Conservation (phyloP, 2,113 vertebrate genomes). For the Hipposideros armiger region DNA sequence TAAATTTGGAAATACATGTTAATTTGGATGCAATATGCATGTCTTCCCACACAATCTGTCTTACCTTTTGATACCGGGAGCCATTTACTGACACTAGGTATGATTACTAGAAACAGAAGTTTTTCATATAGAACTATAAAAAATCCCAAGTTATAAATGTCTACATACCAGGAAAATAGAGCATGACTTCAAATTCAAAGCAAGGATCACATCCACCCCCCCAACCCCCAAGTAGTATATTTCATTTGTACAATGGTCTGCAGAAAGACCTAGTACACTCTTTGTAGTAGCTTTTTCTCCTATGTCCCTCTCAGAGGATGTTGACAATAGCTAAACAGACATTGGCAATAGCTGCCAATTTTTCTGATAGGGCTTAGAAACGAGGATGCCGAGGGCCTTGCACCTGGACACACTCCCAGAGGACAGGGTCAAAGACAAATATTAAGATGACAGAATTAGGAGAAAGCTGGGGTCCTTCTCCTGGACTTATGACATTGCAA, state of each 20-base stretch:
- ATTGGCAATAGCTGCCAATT: not conserved
- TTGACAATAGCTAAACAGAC: not conserved
- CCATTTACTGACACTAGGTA: not conserved
- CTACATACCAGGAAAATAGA: not conserved
- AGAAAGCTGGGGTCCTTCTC: not conserved
- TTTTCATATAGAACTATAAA: not conserved
- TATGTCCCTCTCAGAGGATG: not conserved
- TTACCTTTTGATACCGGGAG: not conserved
- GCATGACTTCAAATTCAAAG: not conserved
- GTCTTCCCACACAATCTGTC: not conserved
- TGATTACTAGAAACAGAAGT: not conserved
- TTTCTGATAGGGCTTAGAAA: conserved; percentile 34
- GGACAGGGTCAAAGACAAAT: not conserved
- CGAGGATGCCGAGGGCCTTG: not conserved
- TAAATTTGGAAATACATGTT: not conserved
- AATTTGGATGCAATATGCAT: not conserved
- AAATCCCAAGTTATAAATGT: not conserved
- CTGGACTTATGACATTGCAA: not conserved
- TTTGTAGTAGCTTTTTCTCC: not conserved
- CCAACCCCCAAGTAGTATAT: accelerated
- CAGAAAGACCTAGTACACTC: not conserved
- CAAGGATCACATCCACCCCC: not conserved
- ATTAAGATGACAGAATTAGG: not conserved
- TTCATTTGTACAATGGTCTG: not conserved
- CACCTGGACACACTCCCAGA: not conserved